Evolutionary conservation across 1,140 invertebrate species (phyloP).

Genomic region (Frieseomelitta varia): DNA sequence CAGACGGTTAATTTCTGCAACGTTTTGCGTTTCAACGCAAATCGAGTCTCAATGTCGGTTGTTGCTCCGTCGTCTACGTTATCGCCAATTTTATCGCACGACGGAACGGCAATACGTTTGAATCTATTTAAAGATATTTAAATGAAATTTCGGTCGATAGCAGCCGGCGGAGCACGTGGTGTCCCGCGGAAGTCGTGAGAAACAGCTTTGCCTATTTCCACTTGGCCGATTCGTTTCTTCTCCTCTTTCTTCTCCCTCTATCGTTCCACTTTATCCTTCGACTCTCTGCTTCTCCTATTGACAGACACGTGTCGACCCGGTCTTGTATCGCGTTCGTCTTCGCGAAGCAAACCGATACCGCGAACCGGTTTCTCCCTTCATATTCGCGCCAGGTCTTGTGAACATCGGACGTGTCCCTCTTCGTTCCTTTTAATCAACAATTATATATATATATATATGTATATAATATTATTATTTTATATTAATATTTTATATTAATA

Average conservation of each 20-base stretch:
- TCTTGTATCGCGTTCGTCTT: slow-evolving; percentile 41
- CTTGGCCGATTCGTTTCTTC: not conserved
- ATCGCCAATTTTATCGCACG: too few species aligned
- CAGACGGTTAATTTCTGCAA: too few species aligned
- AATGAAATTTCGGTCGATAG: not conserved
- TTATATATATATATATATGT: too few species aligned
- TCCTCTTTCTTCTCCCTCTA: not conserved
- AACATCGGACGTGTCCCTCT: slow-evolving; percentile 1
- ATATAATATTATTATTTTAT: too few species aligned
- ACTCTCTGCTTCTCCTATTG: not conserved
- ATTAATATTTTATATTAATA: too few species aligned
- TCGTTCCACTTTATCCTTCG: not conserved
- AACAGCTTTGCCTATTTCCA: not conserved
- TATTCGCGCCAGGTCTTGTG: slow-evolving; percentile 23
- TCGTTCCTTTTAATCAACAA: too few species aligned
- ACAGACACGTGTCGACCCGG: slow-evolving; percentile 6
- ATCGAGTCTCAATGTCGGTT: too few species aligned
- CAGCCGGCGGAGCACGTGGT: not conserved
- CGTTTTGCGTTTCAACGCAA: too few species aligned
- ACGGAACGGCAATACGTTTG: too few species aligned
- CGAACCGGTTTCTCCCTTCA: slow-evolving; percentile 45
- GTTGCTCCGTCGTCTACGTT: too few species aligned
- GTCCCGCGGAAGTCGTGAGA: not conserved
- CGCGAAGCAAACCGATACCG: slow-evolving; percentile 17
- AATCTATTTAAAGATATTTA: not conserved